A percentile compares a stretch with the other conserved stretches of the same genome.
These are phyloP conservation scores for Sipha flava DNA, from an alignment of 1,140 invertebrate species.

Conservation along the genomic window DNA sequence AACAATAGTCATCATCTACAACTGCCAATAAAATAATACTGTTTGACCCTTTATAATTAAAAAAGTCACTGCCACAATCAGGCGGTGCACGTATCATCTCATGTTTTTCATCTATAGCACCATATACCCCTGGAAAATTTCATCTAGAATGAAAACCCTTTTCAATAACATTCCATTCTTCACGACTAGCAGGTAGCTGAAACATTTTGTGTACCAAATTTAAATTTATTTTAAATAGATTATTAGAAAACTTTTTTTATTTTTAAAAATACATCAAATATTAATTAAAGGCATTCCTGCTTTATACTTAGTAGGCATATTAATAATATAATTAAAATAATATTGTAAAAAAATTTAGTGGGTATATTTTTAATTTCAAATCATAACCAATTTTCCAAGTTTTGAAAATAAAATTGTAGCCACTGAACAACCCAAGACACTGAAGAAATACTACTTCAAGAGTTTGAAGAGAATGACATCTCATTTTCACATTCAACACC, in stretches of 20 bases:
- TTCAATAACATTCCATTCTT: constrained; percentile 37
- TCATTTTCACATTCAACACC: neutral
- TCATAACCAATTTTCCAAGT: neutral
- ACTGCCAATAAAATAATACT: constrained; percentile 19
- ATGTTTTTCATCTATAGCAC: constrained; percentile 21
- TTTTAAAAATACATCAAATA: neutral
- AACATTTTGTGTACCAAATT: too few relatives aligned
- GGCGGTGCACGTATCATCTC: constrained; percentile 28
- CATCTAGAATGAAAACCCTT: neutral
- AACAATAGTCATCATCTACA: constrained; percentile 32
- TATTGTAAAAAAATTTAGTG: too few relatives aligned
- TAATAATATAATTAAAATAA: too few relatives aligned
- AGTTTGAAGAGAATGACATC: neutral
- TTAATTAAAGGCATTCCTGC: too few relatives aligned
- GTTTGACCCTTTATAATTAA: constrained; percentile 36
- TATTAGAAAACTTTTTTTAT: too few relatives aligned
- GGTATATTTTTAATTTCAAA: neutral
- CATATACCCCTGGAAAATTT: neutral
- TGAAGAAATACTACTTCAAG: too few relatives aligned
- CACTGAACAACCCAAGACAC: neutral
- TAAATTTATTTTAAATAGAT: too few relatives aligned
- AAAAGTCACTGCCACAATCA: constrained; percentile 32
- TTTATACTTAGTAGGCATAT: too few relatives aligned
- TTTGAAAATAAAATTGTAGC: neutral
- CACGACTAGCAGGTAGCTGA: neutral